Conservation (phyloP, 2,888 invertebrate genomes). For the Mimas tiliae region DNA sequence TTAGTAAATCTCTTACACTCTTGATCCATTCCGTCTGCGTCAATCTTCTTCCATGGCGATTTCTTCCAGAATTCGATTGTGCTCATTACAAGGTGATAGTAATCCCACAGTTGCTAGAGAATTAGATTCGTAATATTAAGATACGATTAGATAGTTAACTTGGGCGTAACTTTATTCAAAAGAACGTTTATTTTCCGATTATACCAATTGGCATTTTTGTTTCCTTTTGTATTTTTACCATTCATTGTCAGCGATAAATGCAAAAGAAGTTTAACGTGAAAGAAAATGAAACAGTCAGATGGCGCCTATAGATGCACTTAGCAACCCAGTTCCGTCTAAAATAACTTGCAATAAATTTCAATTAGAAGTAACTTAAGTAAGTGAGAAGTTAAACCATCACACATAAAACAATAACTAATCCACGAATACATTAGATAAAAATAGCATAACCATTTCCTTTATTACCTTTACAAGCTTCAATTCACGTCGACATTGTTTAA, state of each 20-base stretch:
- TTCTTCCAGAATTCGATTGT: slow-evolving; percentile 96
- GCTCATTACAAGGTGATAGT: slow-evolving; percentile 90
- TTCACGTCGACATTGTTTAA: slow-evolving; percentile 91
- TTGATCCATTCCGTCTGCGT: slow-evolving; percentile 97
- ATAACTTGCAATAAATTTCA: too few relatives aligned
- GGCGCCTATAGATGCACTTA: too few relatives aligned
- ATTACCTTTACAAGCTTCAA: slow-evolving; percentile 88
- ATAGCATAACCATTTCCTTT: background rate
- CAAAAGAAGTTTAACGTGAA: too few relatives aligned
- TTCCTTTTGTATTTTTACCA: too few relatives aligned
- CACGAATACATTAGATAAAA: background rate
- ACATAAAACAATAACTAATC: too few relatives aligned
- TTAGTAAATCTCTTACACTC: slow-evolving; percentile 97
- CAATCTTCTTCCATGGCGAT: slow-evolving; percentile 96
- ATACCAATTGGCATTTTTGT: too few relatives aligned
- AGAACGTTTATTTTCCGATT: background rate
- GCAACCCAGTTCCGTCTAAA: too few relatives aligned
- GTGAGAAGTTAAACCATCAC: too few relatives aligned
- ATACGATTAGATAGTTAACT: background rate
- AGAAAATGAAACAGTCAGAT: too few relatives aligned
- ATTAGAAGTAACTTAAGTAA: too few relatives aligned
- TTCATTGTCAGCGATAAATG: too few relatives aligned
- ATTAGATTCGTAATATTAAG: background rate
- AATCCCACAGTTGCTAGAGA: slow-evolving; percentile 93
- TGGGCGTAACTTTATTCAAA: background rate